Conservation (phyloP, 1,140 invertebrate genomes). For the Drosophila eugracilis region DNA sequence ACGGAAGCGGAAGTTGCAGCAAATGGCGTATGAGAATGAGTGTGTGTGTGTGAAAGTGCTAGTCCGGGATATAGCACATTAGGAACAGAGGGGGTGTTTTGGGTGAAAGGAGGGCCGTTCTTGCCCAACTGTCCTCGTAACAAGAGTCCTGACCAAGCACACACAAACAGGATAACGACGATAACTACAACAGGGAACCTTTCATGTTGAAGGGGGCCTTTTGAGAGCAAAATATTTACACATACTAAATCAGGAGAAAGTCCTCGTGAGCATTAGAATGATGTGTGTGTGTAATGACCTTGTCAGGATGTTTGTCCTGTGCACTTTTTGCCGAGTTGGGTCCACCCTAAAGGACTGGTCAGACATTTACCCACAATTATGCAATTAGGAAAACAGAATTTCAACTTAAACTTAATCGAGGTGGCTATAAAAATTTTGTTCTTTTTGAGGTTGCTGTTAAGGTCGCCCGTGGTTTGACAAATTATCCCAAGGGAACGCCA, state of each 20-base stretch:
- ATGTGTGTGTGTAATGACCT: conserved; percentile 46
- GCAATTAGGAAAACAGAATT: conserved; percentile 23
- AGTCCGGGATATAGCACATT: conserved; percentile 16
- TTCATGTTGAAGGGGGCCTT: conserved; percentile 59
- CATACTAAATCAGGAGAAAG: conserved; percentile 69
- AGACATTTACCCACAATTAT: conserved; percentile 35
- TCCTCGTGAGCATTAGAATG: conserved; percentile 1
- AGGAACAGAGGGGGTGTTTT: neutral
- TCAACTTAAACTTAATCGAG: neutral
- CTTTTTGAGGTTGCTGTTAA: neutral
- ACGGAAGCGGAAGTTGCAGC: conserved; percentile 77
- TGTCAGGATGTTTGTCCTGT: conserved; percentile 33
- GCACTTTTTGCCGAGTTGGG: conserved; percentile 30
- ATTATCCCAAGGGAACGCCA: conserved; percentile 9
- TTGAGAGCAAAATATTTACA: conserved; percentile 78
- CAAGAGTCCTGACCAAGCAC: conserved; percentile 64
- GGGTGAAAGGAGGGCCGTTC: neutral
- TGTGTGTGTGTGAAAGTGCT: conserved; percentile 24
- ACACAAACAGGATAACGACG: conserved; percentile 56
- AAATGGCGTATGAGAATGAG: conserved; percentile 72
- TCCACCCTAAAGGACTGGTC: conserved; percentile 14
- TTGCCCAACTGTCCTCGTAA: conserved; percentile 59
- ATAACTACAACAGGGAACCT: conserved; percentile 43
- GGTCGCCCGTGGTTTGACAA: conserved; percentile 28
- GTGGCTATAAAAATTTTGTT: neutral